Conservation (phyloP, 1,140 invertebrate species). For the Drosophila triauraria region DNA sequence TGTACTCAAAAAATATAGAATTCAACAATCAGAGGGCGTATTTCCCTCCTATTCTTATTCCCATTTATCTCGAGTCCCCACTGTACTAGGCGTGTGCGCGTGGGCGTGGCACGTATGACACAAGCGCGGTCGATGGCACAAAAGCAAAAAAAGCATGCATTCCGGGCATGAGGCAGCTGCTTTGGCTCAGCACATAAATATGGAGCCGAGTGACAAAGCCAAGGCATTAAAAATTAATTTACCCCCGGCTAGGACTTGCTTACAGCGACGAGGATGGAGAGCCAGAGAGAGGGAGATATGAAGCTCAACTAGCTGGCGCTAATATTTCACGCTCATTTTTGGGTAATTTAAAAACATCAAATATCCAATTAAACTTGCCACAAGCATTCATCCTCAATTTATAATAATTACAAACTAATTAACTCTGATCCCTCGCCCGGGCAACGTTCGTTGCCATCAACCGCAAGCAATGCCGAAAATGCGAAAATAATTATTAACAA, state of each 20-base stretch:
- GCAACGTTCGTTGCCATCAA: constrained; percentile 60
- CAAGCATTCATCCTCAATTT: constrained; percentile 84
- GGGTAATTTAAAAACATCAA: constrained; percentile 79
- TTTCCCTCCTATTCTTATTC: not conserved
- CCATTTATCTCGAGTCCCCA: not conserved
- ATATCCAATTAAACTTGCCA: constrained; percentile 84
- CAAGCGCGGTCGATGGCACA: constrained; percentile 69
- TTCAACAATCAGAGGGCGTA: not conserved
- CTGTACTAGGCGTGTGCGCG: constrained; percentile 37
- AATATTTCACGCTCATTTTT: constrained; percentile 74
- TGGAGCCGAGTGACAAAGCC: constrained; percentile 60
- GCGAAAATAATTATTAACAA: constrained; percentile 83
- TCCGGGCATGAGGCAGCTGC: constrained; percentile 56
- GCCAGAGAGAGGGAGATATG: not conserved
- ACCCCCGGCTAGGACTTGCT: constrained; percentile 63
- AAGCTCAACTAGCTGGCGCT: constrained; percentile 25
- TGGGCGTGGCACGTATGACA: constrained; percentile 77
- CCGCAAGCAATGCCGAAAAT: constrained; percentile 77
- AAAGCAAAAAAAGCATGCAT: constrained; percentile 25
- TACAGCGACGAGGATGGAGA: constrained; percentile 4
- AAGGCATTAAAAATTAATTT: constrained; percentile 82
- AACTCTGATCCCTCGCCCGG: constrained; percentile 73
- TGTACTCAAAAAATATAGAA: not conserved
- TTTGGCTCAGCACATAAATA: constrained; percentile 68
- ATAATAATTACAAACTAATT: constrained; percentile 84